Base-by-base conservation (phyloP, 2,113 vertebrate species). In the Prinia subflava region DNA sequence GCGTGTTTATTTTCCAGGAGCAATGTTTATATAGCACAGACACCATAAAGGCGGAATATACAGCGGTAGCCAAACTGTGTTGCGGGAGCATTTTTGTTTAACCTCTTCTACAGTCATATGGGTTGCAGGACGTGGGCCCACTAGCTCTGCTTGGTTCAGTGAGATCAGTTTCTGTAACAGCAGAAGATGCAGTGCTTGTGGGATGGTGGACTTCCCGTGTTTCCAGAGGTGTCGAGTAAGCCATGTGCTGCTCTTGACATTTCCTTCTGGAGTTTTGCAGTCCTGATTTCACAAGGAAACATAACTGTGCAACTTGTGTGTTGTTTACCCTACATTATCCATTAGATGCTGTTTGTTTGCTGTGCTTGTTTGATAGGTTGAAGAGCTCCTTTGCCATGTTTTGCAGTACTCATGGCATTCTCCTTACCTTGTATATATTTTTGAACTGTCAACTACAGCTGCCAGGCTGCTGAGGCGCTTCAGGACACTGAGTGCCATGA, bases 1-100 rank as follows among this genome's bases (percentile, higher is more conserved):
- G 68, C 80, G 92, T 97, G 94, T 97, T 96, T 83, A 69, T 95
- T 96, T 97, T 74, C 90, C 56, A 50, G 87, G 87, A 94, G 94
- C 73, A 30, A 25, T 28, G 2, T 78, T 94, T 90, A 41, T 94
- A 30, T 87, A 90, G 90, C 9, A 24, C 94, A 87, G 96, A 67
- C 68, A 86, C 33, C 4, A 1, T 96, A 76, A 84, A 95, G 92
- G 96, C 93, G 94, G 87, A 89, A 62, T 74, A 74, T 70, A 53
- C 75, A 83, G 95, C 62, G 91, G 95, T 87, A 92, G 96, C 92
- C 95, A 77, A 30, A 57, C 56, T 59, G 0, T 89, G 69, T 92
- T 87, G 16, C 94, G 83, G 86, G 18, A 93, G 67, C n/a, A 3
- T 93, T 95, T 92, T 78, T 88, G 76, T 83, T 83, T 57, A 80